Percentiles rank a stretch among this genome's conserved stretches.
Evolutionary conservation across 2,113 vertebrate species (phyloP).

Genomic region (Origma solitaria): DNA sequence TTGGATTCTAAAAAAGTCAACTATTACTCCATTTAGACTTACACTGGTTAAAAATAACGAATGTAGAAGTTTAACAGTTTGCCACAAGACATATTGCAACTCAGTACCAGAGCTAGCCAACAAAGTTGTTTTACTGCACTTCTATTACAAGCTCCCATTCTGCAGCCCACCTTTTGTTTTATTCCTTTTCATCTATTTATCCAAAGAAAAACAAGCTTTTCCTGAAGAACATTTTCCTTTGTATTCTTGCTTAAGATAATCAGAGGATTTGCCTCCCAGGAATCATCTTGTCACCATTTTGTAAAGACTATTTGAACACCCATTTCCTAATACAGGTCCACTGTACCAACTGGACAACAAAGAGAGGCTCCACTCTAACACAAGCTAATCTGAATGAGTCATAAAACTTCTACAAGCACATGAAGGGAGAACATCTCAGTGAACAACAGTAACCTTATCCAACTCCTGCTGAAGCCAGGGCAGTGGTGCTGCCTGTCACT

Average conservation of each 20-base stretch:
- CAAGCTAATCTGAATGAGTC: neutral
- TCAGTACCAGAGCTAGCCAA: neutral
- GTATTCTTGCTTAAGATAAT: neutral
- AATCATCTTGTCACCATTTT: neutral
- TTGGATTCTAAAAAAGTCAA: neutral
- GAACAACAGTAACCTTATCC: neutral
- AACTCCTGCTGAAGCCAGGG: neutral
- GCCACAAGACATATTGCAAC: neutral
- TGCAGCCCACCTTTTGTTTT: neutral
- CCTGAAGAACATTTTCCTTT: neutral
- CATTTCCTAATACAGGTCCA: accelerated
- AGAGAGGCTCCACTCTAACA: neutral
- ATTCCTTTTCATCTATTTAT: neutral
- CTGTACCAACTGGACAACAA: neutral
- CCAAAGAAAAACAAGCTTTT: neutral
- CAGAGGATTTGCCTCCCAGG: neutral
- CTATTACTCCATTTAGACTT: neutral
- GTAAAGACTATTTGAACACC: neutral
- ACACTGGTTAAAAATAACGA: neutral
- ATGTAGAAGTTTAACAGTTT: neutral
- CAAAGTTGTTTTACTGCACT: neutral
- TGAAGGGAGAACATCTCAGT: neutral
- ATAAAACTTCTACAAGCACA: neutral
- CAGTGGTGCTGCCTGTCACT: neutral
- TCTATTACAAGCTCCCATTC: neutral